A percentile compares a stretch with the other conserved stretches of the same genome.
Conservation (phyloP, 2,797 vertebrate genomes). For the Sebastes alutus region DNA sequence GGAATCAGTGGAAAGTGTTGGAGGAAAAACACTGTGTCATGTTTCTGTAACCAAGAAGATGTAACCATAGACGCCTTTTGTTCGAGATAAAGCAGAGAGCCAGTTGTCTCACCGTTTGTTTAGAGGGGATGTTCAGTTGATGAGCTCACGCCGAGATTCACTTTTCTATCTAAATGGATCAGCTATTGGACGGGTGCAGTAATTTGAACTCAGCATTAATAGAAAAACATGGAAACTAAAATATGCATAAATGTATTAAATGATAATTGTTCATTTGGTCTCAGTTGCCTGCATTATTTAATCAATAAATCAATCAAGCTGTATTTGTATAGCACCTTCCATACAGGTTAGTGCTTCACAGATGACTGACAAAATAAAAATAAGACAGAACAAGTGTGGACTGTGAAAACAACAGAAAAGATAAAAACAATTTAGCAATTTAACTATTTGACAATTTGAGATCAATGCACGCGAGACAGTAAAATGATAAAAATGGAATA, state of each 20-base stretch:
- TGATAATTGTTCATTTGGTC: slow-evolving; percentile 45
- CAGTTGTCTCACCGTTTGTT: slow-evolving; percentile 68
- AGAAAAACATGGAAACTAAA: neutral
- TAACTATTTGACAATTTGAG: neutral
- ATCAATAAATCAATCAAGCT: neutral
- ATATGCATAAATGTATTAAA: slow-evolving; percentile 39
- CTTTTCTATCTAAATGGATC: slow-evolving; percentile 51
- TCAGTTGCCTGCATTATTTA: slow-evolving; percentile 27
- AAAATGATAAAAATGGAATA: neutral
- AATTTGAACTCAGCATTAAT: slow-evolving; percentile 29
- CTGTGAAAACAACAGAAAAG: neutral
- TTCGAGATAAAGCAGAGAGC: slow-evolving; percentile 61
- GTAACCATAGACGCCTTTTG: slow-evolving; percentile 75
- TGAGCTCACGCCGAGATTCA: slow-evolving; percentile 69
- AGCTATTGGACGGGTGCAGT: slow-evolving; percentile 19
- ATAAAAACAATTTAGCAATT: neutral
- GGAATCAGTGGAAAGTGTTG: slow-evolving; percentile 72
- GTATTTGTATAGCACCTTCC: neutral
- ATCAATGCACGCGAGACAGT: neutral
- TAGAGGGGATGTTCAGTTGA: slow-evolving; percentile 65
- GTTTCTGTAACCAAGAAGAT: slow-evolving; percentile 81
- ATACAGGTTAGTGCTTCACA: neutral
- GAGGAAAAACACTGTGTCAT: slow-evolving; percentile 79
- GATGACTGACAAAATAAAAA: neutral
- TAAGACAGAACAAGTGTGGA: neutral